These are phyloP conservation scores for Cecidostiba fungosa DNA, from an alignment of 2,888 invertebrate genomes.

Conservation along the genomic window DNA sequence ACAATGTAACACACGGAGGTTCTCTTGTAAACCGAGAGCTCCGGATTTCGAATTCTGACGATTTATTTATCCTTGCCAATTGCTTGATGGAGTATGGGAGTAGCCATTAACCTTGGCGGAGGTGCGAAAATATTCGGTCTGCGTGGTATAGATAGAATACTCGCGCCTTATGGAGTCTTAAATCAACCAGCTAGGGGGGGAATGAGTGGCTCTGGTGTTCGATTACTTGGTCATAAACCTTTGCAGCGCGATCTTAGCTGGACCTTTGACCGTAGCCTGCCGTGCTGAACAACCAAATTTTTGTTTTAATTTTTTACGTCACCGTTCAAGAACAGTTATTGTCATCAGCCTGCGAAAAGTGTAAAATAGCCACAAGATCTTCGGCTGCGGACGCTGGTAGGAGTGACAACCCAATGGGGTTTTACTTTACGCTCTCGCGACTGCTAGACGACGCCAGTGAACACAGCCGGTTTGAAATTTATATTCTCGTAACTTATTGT, in stretches of 20 bases:
- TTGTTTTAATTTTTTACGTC: not conserved
- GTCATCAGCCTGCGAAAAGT: conserved; percentile 24
- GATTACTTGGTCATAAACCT: conserved; percentile 76
- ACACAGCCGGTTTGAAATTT: conserved; percentile 46
- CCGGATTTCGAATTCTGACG: not conserved
- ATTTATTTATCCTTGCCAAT: conserved; percentile 8
- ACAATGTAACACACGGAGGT: not conserved
- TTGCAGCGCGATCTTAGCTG: conserved; percentile 59
- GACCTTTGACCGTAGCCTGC: not conserved
- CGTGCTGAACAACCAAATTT: not conserved
- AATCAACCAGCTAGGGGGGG: conserved; percentile 69
- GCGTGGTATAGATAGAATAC: conserved; percentile 65
- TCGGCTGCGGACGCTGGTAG: not conserved
- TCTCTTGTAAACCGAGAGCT: not conserved
- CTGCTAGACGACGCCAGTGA: not conserved
- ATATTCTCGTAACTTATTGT: conserved; percentile 58
- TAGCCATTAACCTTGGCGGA: conserved; percentile 47
- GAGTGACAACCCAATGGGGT: conserved; percentile 25
- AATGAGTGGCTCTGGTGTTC: conserved; percentile 72
- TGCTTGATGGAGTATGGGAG: conserved; percentile 50
- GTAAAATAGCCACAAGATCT: conserved; percentile 46
- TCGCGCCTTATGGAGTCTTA: conserved; percentile 72
- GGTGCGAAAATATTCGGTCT: conserved; percentile 7
- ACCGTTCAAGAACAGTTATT: not conserved
- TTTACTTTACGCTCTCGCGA: not conserved